A percentile compares a stretch with the other conserved stretches of the same genome.
These are phyloP conservation scores for Chloebia gouldiae DNA, from an alignment of 2,113 vertebrate genomes.

Conservation along the genomic window DNA sequence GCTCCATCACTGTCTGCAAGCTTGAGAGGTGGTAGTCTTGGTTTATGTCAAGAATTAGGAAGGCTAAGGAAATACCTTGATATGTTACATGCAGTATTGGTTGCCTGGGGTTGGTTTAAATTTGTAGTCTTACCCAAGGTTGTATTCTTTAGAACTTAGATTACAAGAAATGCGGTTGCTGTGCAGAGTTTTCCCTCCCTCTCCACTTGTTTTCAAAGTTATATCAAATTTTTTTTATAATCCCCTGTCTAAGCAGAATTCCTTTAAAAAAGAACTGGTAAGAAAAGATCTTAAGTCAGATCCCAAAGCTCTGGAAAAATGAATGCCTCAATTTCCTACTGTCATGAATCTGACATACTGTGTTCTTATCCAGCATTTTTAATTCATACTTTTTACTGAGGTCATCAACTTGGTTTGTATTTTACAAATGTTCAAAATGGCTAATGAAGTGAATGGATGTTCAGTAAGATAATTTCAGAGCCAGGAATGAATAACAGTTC, in stretches of 20 bases:
- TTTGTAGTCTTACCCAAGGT: background rate
- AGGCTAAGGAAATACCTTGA: background rate
- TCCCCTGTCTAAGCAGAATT: background rate
- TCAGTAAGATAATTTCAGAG: background rate
- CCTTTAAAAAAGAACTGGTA: background rate
- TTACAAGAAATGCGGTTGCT: background rate
- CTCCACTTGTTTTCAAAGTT: background rate
- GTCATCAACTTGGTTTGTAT: background rate
- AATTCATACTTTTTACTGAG: background rate
- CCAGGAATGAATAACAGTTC: background rate
- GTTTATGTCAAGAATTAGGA: background rate
- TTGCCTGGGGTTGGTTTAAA: background rate
- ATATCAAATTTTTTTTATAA: background rate
- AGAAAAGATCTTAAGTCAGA: background rate
- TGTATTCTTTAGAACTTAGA: background rate
- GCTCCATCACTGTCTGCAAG: background rate
- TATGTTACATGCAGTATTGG: background rate
- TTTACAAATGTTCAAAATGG: constrained; percentile 5
- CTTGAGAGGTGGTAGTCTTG: background rate
- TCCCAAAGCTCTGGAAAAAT: background rate
- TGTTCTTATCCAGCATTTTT: background rate
- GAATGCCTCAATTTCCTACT: background rate
- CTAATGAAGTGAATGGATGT: background rate
- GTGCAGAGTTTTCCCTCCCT: background rate
- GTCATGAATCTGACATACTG: background rate